These are phyloP conservation scores for Pedionomus torquatus DNA, from an alignment of 2,113 vertebrate genomes.

Conservation along the genomic window DNA sequence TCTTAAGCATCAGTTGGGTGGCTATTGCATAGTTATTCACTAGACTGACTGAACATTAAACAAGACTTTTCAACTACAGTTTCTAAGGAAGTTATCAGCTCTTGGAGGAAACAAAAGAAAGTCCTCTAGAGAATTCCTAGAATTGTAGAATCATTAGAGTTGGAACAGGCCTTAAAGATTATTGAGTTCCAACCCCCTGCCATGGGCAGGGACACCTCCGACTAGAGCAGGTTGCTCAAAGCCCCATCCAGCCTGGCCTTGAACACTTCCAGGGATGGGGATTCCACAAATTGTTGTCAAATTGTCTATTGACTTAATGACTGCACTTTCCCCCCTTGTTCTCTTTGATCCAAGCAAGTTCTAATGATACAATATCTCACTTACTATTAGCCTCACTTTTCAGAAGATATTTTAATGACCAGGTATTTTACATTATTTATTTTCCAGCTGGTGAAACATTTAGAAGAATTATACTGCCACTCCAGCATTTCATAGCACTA, in stretches of 20 bases:
- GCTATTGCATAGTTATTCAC: background rate
- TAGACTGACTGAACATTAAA: background rate
- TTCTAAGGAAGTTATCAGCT: background rate
- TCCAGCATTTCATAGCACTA: background rate
- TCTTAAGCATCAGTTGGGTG: background rate
- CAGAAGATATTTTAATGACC: background rate
- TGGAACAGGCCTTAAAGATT: too few relatives aligned
- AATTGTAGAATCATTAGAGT: too few relatives aligned
- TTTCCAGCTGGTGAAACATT: background rate
- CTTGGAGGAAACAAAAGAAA: background rate
- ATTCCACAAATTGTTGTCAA: too few relatives aligned
- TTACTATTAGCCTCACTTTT: background rate
- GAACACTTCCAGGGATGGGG: too few relatives aligned
- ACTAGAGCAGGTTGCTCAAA: too few relatives aligned
- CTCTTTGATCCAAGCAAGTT: background rate
- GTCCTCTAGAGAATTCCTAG: background rate
- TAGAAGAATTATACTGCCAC: background rate
- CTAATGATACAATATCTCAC: background rate
- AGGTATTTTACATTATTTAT: background rate
- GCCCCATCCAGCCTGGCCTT: too few relatives aligned
- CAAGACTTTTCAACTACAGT: background rate
- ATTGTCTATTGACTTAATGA: background rate
- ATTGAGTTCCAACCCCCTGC: too few relatives aligned
- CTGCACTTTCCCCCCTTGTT: background rate
- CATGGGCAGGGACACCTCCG: too few relatives aligned